phyloP scores from a whole-genome alignment of 2,113 vertebrate genomes.

The Esox niger region DNA sequence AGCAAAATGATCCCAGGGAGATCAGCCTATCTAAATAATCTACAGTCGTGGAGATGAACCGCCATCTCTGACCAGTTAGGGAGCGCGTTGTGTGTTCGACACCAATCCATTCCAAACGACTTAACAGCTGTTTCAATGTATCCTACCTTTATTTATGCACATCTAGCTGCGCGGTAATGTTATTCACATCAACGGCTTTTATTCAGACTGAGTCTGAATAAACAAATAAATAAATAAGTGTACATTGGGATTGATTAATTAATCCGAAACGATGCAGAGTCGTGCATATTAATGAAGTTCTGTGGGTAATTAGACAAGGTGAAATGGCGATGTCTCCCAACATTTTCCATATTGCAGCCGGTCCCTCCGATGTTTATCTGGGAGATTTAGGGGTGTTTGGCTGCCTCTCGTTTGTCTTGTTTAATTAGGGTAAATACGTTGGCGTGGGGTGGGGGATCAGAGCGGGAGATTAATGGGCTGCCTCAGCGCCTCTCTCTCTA shows the following conservation, averaged over 20 bases:
- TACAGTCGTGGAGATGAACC: background rate
- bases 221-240: background rate
- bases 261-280: background rate
- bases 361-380: background rate
- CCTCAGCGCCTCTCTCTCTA: constrained; percentile 10
- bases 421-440: constrained; percentile 29
- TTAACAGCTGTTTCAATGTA: too few relatives aligned
- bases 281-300: constrained; percentile 3
- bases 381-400: constrained; percentile 9
- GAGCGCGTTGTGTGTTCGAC: background rate
- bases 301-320: background rate
- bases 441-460: background rate
- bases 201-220: background rate
- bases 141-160: too few relatives aligned
- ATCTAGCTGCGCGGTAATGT: too few relatives aligned
- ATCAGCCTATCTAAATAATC: background rate
- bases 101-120: background rate
- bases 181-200: background rate
- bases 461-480: constrained; percentile 14
- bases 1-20: background rate
- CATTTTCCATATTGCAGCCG: constrained; percentile 14
- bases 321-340: constrained; percentile 4
- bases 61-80: too few relatives aligned
- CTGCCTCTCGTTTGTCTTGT: constrained; percentile 9
- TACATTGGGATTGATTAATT: constrained; percentile 6